Evolutionary conservation across 2,797 vertebrate genomes (phyloP).

Genomic region (Anolis apletophallus): DNA sequence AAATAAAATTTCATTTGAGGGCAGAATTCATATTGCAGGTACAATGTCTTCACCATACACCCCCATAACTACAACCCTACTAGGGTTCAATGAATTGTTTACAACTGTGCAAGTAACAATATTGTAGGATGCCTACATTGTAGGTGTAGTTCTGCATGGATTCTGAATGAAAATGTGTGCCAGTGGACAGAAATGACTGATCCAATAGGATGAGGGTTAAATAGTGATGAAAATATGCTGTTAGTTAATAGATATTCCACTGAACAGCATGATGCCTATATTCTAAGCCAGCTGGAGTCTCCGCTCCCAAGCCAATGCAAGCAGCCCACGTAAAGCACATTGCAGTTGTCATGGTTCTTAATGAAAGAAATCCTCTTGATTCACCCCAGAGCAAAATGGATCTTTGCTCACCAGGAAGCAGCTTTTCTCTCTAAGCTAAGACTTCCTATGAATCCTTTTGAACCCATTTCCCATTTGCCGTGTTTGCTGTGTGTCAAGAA

Average conservation of each 20-base stretch:
- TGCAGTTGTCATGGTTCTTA: neutral
- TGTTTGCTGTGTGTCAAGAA: neutral
- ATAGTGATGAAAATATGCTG: neutral
- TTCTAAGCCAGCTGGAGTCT: neutral
- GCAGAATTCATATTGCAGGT: too few relatives aligned
- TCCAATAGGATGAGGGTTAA: neutral
- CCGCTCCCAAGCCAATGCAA: neutral
- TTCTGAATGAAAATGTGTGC: too few relatives aligned
- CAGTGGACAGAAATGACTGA: too few relatives aligned
- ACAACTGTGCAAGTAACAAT: too few relatives aligned
- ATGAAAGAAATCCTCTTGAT: neutral
- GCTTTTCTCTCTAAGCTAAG: neutral
- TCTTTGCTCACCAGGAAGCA: neutral
- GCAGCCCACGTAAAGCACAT: neutral
- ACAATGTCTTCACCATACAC: too few relatives aligned
- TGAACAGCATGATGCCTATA: neutral
- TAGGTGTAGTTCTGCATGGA: too few relatives aligned
- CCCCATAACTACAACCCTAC: too few relatives aligned
- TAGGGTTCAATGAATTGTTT: too few relatives aligned
- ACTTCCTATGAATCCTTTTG: neutral
- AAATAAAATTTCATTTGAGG: too few relatives aligned
- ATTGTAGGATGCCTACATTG: too few relatives aligned
- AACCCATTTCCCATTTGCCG: neutral
- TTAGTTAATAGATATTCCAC: constrained; percentile 4
- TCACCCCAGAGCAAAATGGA: neutral